Evolutionary conservation across 2,888 invertebrate genomes (phyloP), one percentile per base, ranked within the genome.

Genomic region (Trichogramma dendrolimi): DNA sequence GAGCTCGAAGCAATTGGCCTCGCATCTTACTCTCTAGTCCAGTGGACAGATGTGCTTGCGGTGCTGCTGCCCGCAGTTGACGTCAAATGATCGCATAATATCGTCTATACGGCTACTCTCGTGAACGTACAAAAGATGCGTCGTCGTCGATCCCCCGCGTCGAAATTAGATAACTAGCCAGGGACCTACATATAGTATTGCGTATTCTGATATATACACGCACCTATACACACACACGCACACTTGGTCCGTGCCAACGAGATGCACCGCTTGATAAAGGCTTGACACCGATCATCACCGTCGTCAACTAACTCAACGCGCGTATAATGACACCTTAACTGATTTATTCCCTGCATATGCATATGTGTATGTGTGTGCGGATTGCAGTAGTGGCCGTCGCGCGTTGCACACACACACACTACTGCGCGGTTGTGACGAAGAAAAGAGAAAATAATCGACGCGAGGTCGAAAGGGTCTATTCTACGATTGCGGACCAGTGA

Each of bases 101-200:
- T 4, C 14, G 10, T 51, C n/a, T 1, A n/a, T 46, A 40, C 27
- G 27, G 27, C 27, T 27, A 27, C 27, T 27, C 27, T 27, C 27
- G 27, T 27, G 27, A 2, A 27, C 27, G 27, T 11, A 44, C 44
- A 44, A 44, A 14, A 48, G 47, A 8, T 5, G 10, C 10, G 48
- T 48, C 48, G 42, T 53, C 27, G 27, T 52, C 46, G 51, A 44
- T 27, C 8, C 53, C 38, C 47, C 50, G 52, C 27, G 46, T 27
- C 38, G 49, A 48, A 64, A 64, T 59, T 64, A 62, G 27, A 64
- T 64, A 64, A 64, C 62, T 49, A 60, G 61, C 56, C 42, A 4
- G 59, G 62, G 59, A 61, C 59, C 56, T 61, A 56, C 58, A 54
- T 64, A 59, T 61, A 53, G 6, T 6, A 14, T 48, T 6, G n/a